Evolutionary conservation across 2,888 invertebrate species (phyloP).

Genomic region (Camptogramma bilineatum): DNA sequence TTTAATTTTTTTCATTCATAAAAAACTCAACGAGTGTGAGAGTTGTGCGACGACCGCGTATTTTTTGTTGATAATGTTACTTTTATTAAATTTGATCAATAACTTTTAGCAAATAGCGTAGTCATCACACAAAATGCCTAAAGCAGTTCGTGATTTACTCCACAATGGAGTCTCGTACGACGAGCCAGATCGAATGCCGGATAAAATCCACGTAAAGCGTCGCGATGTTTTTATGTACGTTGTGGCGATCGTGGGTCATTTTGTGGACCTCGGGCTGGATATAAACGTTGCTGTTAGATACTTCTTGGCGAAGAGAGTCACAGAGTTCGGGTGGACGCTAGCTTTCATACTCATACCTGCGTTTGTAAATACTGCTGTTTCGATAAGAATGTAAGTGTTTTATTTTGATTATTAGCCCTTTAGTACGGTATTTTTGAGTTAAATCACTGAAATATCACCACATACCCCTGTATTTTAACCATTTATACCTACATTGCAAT

Average conservation of each 20-base stretch:
- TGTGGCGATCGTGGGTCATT: constrained; percentile 88
- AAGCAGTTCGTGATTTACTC: constrained; percentile 62
- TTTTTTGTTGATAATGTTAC: too few relatives aligned
- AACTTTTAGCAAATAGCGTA: too few relatives aligned
- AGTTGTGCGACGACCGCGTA: too few relatives aligned
- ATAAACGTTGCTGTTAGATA: constrained; percentile 89
- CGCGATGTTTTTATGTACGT: constrained; percentile 88
- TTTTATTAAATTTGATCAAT: too few relatives aligned
- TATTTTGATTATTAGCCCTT: too few relatives aligned
- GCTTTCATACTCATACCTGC: constrained; percentile 90
- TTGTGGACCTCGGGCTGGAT: constrained; percentile 89
- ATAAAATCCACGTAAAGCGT: constrained; percentile 84
- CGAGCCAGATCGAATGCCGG: constrained; percentile 86
- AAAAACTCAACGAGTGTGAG: too few relatives aligned
- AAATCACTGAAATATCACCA: too few relatives aligned
- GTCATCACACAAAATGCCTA: constrained; percentile 61
- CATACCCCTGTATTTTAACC: too few relatives aligned
- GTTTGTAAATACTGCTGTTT: constrained; percentile 90
- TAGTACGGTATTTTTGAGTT: too few relatives aligned
- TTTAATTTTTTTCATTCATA: too few relatives aligned
- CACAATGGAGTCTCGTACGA: constrained; percentile 76
- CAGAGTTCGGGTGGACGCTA: constrained; percentile 89
- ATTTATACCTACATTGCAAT: neutral
- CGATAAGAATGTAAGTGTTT: constrained; percentile 88
- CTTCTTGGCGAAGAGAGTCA: constrained; percentile 79